phyloP scores from a whole-genome alignment of 2,797 vertebrate genomes.

The Falco peregrinus region DNA sequence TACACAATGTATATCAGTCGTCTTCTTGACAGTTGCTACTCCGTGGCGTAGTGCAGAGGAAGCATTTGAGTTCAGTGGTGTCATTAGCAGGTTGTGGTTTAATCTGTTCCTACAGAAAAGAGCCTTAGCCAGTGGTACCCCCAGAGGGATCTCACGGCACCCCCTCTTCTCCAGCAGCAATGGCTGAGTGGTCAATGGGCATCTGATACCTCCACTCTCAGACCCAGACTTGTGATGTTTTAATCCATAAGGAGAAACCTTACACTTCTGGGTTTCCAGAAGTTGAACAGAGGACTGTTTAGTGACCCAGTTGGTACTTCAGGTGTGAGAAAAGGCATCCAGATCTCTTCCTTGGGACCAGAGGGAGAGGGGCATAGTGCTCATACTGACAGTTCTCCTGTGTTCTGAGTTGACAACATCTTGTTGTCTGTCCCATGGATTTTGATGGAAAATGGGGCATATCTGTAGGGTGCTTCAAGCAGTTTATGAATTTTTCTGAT shows the following conservation, averaged over 20 bases:
- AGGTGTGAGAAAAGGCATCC: neutral
- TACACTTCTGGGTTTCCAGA: neutral
- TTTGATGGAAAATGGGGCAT: neutral
- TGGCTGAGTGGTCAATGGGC: neutral
- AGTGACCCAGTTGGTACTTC: too few relatives aligned
- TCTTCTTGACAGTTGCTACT: neutral
- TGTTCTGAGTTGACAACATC: neutral
- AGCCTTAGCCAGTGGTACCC: neutral
- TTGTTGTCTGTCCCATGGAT: neutral
- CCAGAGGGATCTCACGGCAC: neutral
- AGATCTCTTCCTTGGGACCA: too few relatives aligned
- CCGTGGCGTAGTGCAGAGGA: neutral
- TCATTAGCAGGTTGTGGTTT: neutral
- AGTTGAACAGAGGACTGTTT: neutral
- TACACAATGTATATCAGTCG: accelerated
- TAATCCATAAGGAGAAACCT: neutral
- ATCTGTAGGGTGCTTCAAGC: neutral
- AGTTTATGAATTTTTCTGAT: neutral
- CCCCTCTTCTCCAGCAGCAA: neutral
- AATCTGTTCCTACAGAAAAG: neutral
- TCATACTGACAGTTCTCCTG: neutral
- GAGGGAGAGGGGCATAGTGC: neutral
- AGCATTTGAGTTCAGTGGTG: neutral
- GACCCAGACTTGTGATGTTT: neutral
- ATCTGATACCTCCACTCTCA: neutral